Base-by-base conservation (phyloP, 2,888 invertebrate species). In the Drosophila incognita region DNA sequence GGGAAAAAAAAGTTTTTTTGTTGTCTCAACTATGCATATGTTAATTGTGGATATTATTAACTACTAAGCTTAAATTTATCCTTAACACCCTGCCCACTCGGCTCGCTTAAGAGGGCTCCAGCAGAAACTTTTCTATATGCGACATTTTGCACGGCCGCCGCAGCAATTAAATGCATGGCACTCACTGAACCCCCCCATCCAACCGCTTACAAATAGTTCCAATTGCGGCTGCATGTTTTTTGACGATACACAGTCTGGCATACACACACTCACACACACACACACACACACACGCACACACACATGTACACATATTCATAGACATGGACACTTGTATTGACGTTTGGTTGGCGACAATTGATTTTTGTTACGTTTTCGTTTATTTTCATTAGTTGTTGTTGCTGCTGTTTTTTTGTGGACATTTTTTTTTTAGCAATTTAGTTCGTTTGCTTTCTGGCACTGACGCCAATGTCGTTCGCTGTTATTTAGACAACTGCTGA, bases 311-410 rank as follows among this genome's bases (percentile, higher is more conserved):
- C 27, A 64, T 8, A 64, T 8, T 31, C 31, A 71, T 51, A 71
- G 62, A 74, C 84, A 73, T 67, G 70, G 66, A 76, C 85, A 79
- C 79, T 84, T 83, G 82, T 87, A 87, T 87, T 87, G 87, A 87
- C 87, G 84, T 87, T 90, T 87, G 82, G 89, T 82, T 90, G 89
- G 89, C 87, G 87, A 90, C 87, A 87, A 87, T 87, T 87, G 87
- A 87, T 87, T 87, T 87, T 87, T 87, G 87, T 87, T 87, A 90
- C 90, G 87, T 87, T 90, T 87, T 87, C 88, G 89, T 86, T 85
- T 89, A 83, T 88, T 87, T 88, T 88, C 80, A 84, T 89, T 89
- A 76, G 70, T 74, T 67, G 46, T 33, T 80, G 64, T 58, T 60
- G 53, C 5, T 78, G 68, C 65, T 80, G 69, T 53, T 64, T 38